Conservation (phyloP, 2,888 invertebrate species). For the Plagodis dolabraria region DNA sequence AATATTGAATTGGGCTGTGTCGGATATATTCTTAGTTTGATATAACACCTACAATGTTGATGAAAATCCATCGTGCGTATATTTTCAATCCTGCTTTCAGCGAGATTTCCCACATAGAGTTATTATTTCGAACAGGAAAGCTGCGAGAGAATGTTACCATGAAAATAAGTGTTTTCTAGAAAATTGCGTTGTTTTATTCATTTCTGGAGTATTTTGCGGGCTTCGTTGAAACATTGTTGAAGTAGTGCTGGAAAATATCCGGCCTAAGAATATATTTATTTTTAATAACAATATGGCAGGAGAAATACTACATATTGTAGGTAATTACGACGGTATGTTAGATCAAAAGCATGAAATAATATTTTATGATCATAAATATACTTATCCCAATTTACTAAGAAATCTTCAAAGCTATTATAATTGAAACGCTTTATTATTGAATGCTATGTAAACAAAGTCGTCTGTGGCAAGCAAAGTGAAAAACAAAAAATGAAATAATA, state of each 20-base stretch:
- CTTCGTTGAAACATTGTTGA: not conserved
- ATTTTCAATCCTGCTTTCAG: constrained; percentile 11
- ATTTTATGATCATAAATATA: no score
- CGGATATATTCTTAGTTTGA: no score
- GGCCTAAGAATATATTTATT: not conserved
- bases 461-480: no score
- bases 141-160: constrained; percentile 13
- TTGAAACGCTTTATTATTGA: no score
- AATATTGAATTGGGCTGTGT: no score
- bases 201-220: constrained; percentile 5
- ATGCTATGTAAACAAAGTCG: no score
- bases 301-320: no score
- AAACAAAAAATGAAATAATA: no score
- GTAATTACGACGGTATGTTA: no score
- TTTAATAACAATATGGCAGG: not conserved
- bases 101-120: constrained; percentile 18
- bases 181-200: constrained; percentile 25
- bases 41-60: constrained; percentile 2
- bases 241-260: constrained; percentile 1
- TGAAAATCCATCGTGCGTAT: constrained; percentile 7
- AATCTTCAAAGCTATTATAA: no score
- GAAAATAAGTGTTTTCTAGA: constrained; percentile 19
- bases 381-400: no score
- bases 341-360: no score
- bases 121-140: constrained; percentile 16